Conservation (phyloP, 2,797 vertebrate genomes). For the Alcedo quadribrachys region DNA sequence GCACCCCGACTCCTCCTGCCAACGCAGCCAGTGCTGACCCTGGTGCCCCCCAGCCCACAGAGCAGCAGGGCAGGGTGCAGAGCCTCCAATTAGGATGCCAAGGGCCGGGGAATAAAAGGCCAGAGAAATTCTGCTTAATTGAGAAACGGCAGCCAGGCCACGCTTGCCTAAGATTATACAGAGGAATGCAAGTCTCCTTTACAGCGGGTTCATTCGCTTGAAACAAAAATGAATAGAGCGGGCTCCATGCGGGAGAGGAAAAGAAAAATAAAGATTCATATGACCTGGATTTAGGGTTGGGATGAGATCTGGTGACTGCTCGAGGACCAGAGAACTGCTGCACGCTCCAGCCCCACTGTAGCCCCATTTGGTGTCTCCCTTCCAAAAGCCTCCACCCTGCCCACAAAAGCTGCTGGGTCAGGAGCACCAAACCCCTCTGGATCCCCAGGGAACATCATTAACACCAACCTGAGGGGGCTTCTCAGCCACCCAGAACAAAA, state of each 20-base stretch:
- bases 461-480: background rate
- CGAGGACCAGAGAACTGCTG: accelerated
- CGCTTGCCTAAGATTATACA: conserved; percentile 17
- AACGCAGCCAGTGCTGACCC: background rate
- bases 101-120: background rate
- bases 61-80: background rate
- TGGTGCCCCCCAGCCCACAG: background rate
- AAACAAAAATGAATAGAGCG: conserved; percentile 49
- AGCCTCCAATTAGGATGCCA: conserved; percentile 14
- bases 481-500: background rate
- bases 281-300: background rate
- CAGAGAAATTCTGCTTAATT: conserved; percentile 34
- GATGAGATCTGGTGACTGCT: background rate
- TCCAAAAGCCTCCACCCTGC: background rate
- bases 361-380: background rate
- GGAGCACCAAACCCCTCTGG: accelerated
- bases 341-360: background rate
- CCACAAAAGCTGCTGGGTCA: accelerated
- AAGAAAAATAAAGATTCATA: conserved; percentile 29
- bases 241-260: background rate
- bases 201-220: conserved; percentile 38
- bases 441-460: background rate
- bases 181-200: conserved; percentile 55
- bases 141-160: conserved; percentile 29
- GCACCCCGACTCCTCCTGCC: background rate